These are phyloP conservation scores for Alosa alosa DNA, from an alignment of 2,113 vertebrate genomes.

Conservation along the genomic window DNA sequence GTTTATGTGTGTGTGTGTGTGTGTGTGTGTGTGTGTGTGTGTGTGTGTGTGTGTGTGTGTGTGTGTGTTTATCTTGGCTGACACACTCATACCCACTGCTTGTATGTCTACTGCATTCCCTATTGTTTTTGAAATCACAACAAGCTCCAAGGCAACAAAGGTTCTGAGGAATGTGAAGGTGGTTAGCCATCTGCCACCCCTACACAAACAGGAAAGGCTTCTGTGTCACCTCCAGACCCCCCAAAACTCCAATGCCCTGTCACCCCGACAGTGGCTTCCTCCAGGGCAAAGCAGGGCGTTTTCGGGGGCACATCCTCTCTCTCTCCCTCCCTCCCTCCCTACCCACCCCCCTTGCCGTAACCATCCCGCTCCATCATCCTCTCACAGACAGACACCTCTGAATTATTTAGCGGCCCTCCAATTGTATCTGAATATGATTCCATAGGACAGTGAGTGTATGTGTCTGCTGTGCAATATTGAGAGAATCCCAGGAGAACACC, in stretches of 20 bases:
- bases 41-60: slow-evolving; percentile 5
- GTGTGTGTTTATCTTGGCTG: neutral
- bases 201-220: neutral
- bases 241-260: neutral
- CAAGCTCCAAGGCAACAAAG: neutral
- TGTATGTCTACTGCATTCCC: neutral
- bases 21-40: neutral
- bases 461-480: neutral
- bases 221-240: neutral
- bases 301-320: neutral
- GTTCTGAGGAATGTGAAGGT: neutral
- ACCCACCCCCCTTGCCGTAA: neutral
- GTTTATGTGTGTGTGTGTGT: neutral
- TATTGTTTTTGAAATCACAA: slow-evolving; percentile 4
- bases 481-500: neutral
- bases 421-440: slow-evolving; percentile 64
- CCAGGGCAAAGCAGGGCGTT: neutral
- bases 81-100: neutral
- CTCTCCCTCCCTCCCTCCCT: neutral
- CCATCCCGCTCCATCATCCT: neutral
- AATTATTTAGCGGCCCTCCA: slow-evolving; percentile 62
- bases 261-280: slow-evolving; percentile 1
- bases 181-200: slow-evolving; percentile 5
- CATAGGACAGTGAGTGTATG: slow-evolving; percentile 39
- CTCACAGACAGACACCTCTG: slow-evolving; percentile 33